Percentiles rank a stretch among this genome's conserved stretches.
Conservation (phyloP, 2,113 vertebrate genomes). For the Neofelis nebulosa region DNA sequence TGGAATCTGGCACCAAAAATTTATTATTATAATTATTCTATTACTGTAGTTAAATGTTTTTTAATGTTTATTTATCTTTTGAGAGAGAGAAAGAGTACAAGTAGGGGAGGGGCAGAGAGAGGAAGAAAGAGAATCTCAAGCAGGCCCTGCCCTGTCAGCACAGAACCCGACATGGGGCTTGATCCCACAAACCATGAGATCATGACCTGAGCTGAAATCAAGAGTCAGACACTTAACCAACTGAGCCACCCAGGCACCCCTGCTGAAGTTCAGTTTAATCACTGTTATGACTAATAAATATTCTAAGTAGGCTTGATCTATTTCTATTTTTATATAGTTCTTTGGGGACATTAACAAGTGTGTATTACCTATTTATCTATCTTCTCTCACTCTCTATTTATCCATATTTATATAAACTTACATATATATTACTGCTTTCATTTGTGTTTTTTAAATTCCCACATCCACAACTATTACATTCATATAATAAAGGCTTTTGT, state of each 20-base stretch:
- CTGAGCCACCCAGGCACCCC: no score
- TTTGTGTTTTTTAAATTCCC: neutral
- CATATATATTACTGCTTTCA: neutral
- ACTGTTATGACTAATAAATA: conserved; percentile 1
- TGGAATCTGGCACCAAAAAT: neutral
- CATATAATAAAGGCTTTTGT: neutral
- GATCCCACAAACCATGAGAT: no score
- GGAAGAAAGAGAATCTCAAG: no score
- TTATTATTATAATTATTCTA: neutral
- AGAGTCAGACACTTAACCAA: no score
- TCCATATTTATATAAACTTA: neutral
- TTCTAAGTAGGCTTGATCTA: neutral
- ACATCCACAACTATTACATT: neutral
- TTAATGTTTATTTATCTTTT: no score
- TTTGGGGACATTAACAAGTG: neutral
- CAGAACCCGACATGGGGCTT: no score
- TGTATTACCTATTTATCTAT: neutral
- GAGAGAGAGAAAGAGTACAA: no score
- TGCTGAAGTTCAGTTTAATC: neutral
- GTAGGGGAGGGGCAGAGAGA: no score
- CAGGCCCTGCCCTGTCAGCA: no score
- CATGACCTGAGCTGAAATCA: no score
- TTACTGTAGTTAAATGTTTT: neutral
- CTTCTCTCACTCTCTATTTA: neutral
- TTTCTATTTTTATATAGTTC: neutral